Evolutionary conservation across 2,113 vertebrate species (phyloP), one percentile per base, ranked within the genome.

Genomic region (Lichenostomus cassidix): DNA sequence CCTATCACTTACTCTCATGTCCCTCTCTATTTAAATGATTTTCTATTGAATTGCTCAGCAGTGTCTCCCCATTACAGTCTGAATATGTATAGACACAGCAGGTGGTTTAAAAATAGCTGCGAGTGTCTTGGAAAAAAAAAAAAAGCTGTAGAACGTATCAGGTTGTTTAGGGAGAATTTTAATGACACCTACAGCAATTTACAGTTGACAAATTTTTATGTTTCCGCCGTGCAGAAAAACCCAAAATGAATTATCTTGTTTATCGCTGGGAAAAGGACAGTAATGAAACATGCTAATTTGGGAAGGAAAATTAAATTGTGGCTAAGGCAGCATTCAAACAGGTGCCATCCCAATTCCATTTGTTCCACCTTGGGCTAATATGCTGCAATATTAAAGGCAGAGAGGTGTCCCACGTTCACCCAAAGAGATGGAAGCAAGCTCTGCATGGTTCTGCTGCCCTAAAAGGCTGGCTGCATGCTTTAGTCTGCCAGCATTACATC

Each of bases 41-140:
- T 96, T 92, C 96, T 83, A 93, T 96, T 91, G 83, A 95, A 96
- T 93, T 93, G 90, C 97, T 96, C 97, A 96, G 97, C 96, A 95
- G 96, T 97, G 95, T 53, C 83, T 94, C 91, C 96, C 96, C 89
- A 95, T 97, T 97, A 97, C 24, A 33, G 62, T 31, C 95, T 98
- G 97, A 97, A 98, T 98, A 98, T 97, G 97, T 97, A 98, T 94
- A 96, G 93, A 89, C 95, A 95, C 96, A 97, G 97, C 96, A 97
- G 97, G 98, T 95, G 96, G 95, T 89, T 97, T 97, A 96, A 97
- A 96, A 97, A 95, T 97, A 95, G 96, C 96, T 97, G 87, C 79
- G 55, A 97, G 95, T 83, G 77, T 55, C 88, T 90, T 65, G 44
- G 55, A 92, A 92, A 97, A 96, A 92, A 87, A 92, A 92, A 97